A percentile compares a stretch with the other conserved stretches of the same genome.
phyloP scores from a whole-genome alignment of 2,797 vertebrate genomes.

The Danionella dracula region DNA sequence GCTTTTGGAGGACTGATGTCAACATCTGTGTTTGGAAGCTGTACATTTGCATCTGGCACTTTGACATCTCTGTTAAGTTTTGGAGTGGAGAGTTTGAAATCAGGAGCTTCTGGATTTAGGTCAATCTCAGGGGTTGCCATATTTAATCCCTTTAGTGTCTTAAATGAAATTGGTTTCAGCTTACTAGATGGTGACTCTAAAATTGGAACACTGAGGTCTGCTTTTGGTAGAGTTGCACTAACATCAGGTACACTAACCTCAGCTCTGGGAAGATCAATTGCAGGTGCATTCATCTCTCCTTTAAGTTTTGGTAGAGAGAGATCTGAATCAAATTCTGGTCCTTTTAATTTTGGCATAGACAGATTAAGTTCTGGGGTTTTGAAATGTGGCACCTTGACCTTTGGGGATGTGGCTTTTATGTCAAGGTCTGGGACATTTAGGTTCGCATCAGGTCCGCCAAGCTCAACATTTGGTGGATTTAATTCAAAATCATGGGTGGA shows the following conservation, averaged over 20 bases:
- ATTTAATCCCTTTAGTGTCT: conserved; percentile 35
- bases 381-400: conserved; percentile 28
- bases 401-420: conserved; percentile 28
- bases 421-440: conserved; percentile 33
- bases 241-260: conserved; percentile 28
- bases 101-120: conserved; percentile 34
- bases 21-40: conserved; percentile 51
- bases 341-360: conserved; percentile 23
- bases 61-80: conserved; percentile 50
- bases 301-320: conserved; percentile 19
- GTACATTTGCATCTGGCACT: conserved; percentile 49
- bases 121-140: conserved; percentile 35
- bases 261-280: conserved; percentile 39
- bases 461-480: conserved; percentile 28
- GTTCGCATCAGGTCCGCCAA: conserved; percentile 31
- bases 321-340: conserved; percentile 18
- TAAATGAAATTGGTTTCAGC: conserved; percentile 37
- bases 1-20: conserved; percentile 49
- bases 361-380: conserved; percentile 33
- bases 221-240: conserved; percentile 38
- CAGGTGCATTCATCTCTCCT: conserved; percentile 19
- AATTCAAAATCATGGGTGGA: conserved; percentile 29
- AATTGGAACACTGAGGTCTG: conserved; percentile 29
- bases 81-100: conserved; percentile 52
- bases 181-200: conserved; percentile 36